These are phyloP conservation scores for Colletes latitarsis DNA, from an alignment of 1,140 invertebrate genomes.

Conservation along the genomic window DNA sequence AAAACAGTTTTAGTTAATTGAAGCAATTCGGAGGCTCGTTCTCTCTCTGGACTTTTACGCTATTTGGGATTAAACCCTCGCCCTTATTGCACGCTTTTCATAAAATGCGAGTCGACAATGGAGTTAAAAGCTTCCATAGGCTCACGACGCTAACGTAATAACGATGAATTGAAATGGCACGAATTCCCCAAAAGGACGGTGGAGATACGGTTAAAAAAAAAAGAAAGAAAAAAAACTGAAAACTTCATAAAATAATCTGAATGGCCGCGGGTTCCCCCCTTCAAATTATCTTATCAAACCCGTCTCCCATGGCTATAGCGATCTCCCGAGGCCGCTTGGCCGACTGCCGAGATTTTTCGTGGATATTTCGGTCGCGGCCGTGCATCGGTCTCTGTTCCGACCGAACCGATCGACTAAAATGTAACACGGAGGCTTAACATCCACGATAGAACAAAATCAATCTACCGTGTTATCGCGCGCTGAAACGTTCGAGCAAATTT, in stretches of 20 bases:
- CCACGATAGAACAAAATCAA: neutral
- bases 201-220: too few species aligned
- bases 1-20: neutral
- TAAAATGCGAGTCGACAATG: neutral
- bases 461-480: conserved; percentile 2
- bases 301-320: conserved; percentile 43
- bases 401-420: conserved; percentile 10
- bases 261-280: too few species aligned
- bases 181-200: neutral
- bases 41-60: too few species aligned
- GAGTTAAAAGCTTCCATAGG: neutral
- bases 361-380: conserved; percentile 73
- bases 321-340: conserved; percentile 68
- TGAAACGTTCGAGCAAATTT: neutral
- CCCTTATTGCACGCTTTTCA: neutral
- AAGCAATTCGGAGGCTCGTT: too few species aligned
- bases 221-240: neutral
- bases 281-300: conserved; percentile 71
- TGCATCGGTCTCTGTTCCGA: conserved; percentile 59
- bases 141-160: neutral
- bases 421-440: conserved; percentile 16
- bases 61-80: too few species aligned
- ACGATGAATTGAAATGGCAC: neutral
- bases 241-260: too few species aligned
- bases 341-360: conserved; percentile 71